Evolutionary conservation across 2,113 vertebrate species (phyloP).

Genomic region (Nerophis lumbriciformis): DNA sequence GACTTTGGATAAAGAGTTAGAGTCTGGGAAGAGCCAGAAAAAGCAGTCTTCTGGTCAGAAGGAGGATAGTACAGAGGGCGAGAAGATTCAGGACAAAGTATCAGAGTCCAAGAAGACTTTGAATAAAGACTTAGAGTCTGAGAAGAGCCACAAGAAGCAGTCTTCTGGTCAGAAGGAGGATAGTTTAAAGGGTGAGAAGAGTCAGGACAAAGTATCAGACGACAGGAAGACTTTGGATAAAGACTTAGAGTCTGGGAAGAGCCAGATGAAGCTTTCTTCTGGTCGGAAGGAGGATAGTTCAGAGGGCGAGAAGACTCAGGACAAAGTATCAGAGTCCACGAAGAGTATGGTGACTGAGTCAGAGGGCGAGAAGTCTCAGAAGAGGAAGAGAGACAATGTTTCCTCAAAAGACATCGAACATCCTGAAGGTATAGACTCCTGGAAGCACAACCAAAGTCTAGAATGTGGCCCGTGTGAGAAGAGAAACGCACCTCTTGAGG

Average conservation of each 20-base stretch:
- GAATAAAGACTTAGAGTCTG: background rate
- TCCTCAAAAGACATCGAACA: background rate
- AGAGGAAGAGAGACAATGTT: background rate
- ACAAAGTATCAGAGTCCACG: background rate
- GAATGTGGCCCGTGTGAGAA: background rate
- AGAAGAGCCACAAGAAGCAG: background rate
- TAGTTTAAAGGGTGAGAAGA: too few relatives aligned
- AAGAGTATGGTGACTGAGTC: background rate
- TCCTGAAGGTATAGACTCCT: background rate
- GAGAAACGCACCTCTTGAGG: background rate
- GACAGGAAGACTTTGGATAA: background rate
- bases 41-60: background rate
- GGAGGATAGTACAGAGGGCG: too few relatives aligned
- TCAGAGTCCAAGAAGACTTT: background rate
- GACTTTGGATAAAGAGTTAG: background rate
- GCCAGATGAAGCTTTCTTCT: background rate
- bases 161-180: too few relatives aligned
- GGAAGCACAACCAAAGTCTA: too few relatives aligned
- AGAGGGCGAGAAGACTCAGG: background rate
- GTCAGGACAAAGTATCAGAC: background rate
- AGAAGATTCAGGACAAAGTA: background rate
- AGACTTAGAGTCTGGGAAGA: background rate
- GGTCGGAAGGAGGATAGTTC: too few relatives aligned
- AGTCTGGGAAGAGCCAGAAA: background rate
- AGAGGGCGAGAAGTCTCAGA: background rate